These are phyloP conservation scores for Synergus umbraculus DNA, from an alignment of 2,888 invertebrate species.

Conservation along the genomic window DNA sequence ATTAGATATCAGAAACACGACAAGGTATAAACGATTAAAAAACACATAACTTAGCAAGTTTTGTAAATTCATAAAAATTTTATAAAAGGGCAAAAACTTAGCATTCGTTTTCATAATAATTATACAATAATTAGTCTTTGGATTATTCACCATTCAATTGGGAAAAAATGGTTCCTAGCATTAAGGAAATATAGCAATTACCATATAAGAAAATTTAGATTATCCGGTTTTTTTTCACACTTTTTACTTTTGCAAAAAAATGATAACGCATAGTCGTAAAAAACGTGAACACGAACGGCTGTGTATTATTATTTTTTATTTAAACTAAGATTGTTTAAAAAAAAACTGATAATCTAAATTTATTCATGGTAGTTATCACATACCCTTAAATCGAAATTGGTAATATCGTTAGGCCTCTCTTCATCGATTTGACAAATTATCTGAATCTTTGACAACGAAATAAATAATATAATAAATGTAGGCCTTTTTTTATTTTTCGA, in stretches of 20 bases:
- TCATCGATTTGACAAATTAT: background rate
- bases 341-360: no score
- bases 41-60: background rate
- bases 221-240: no score
- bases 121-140: background rate
- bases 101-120: background rate
- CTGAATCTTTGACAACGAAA: background rate
- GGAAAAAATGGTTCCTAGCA: background rate
- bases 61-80: slow-evolving; percentile 1
- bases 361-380: no score
- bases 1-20: background rate
- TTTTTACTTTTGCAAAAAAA: no score
- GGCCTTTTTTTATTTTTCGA: background rate
- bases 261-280: no score
- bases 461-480: background rate
- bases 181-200: no score
- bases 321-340: no score
- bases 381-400: background rate
- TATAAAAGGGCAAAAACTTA: background rate
- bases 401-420: slow-evolving; percentile 36
- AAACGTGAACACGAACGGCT: no score
- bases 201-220: no score
- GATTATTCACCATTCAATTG: slow-evolving; percentile 42
- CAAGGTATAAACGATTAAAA: background rate
- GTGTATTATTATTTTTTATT: no score